These are phyloP conservation scores for Formica selysi DNA, from an alignment of 1,140 invertebrate genomes.

Conservation along the genomic window DNA sequence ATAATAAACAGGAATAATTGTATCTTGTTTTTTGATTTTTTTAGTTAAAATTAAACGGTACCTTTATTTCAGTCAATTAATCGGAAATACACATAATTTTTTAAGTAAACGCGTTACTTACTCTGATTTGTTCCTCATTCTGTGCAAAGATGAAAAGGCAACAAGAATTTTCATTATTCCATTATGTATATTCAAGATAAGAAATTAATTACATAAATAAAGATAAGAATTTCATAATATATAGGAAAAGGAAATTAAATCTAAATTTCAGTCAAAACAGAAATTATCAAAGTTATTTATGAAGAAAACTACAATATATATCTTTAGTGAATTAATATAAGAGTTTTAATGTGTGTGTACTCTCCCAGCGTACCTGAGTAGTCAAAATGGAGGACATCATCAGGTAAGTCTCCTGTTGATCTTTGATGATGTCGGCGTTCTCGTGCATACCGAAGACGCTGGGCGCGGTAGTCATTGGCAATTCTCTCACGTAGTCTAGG, in stretches of 20 bases:
- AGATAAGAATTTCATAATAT: neutral
- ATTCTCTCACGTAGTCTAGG: slow-evolving; percentile 91
- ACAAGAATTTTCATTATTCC: neutral
- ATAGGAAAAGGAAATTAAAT: neutral
- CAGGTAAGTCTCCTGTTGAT: slow-evolving; percentile 94
- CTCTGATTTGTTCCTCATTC: slow-evolving; percentile 33
- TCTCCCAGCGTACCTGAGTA: slow-evolving; percentile 90
- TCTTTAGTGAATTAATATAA: no score
- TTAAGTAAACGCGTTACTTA: slow-evolving; percentile 42
- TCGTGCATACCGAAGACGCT: slow-evolving; percentile 96
- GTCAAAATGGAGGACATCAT: slow-evolving; percentile 92
- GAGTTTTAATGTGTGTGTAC: neutral
- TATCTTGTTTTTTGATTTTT: neutral
- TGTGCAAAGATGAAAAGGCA: slow-evolving; percentile 4
- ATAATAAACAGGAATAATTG: neutral
- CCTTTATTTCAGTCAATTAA: neutral
- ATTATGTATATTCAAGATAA: neutral
- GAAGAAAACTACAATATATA: no score
- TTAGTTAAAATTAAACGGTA: neutral
- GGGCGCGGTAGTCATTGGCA: slow-evolving; percentile 93
- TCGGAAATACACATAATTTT: neutral
- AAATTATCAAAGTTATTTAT: neutral
- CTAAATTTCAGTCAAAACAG: neutral
- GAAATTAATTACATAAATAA: slow-evolving; percentile 8
- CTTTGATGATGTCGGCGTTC: slow-evolving; percentile 97